A percentile compares a stretch with the other conserved stretches of the same genome.
These are phyloP conservation scores for Dendrolimus kikuchii DNA, from an alignment of 1,140 invertebrate genomes.

Conservation along the genomic window DNA sequence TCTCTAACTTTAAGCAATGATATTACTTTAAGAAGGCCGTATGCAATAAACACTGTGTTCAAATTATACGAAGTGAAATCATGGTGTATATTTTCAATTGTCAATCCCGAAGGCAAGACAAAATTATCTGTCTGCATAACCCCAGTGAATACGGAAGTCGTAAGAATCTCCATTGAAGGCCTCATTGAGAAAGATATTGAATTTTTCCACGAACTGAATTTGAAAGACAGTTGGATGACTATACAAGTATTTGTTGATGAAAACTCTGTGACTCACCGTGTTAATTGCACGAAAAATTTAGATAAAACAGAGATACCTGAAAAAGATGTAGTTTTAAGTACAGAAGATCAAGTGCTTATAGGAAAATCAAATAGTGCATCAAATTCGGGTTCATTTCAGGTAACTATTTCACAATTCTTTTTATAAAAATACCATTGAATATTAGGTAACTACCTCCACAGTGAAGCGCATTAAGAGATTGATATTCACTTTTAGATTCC, in stretches of 20 bases:
- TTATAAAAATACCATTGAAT: too few species aligned
- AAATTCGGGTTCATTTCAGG: too few species aligned
- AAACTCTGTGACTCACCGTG: background rate
- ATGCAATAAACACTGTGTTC: conserved; percentile 7
- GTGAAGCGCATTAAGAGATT: too few species aligned
- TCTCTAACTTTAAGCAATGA: too few species aligned
- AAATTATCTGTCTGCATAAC: conserved; percentile 6
- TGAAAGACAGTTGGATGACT: conserved; percentile 6
- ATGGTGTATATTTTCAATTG: conserved; percentile 8
- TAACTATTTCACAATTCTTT: too few species aligned
- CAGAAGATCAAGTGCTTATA: too few species aligned
- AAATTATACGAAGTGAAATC: conserved; percentile 4
- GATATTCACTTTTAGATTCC: too few species aligned
- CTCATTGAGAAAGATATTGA: background rate
- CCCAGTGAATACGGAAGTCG: background rate
- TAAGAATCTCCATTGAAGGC: background rate
- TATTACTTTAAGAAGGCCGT: conserved; percentile 2
- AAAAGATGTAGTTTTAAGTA: background rate
- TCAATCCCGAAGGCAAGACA: background rate
- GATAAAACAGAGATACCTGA: background rate
- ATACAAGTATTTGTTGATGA: background rate
- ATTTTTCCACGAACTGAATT: background rate
- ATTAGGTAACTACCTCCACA: too few species aligned
- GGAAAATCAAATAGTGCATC: too few species aligned
- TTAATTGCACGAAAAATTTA: background rate